Conservation (phyloP, 2,888 invertebrate species). For the Latrodectus elegans region DNA sequence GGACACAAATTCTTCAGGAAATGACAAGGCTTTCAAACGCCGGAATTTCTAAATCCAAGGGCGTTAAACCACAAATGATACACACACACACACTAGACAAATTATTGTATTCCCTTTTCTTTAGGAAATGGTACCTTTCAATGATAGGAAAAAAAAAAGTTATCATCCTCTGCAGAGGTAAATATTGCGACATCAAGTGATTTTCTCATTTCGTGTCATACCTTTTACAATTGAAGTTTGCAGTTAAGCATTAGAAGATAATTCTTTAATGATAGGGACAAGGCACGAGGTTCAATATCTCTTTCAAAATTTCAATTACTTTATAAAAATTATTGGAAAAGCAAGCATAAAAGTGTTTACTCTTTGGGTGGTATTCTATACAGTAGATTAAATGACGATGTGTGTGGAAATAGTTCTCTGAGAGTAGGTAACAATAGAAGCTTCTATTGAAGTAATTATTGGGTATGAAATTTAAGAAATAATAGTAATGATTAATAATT, state of each 20-base stretch:
- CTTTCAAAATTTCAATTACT: too few relatives aligned
- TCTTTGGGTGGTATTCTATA: too few relatives aligned
- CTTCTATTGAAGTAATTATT: not conserved
- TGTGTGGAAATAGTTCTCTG: too few relatives aligned
- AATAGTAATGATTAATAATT: too few relatives aligned
- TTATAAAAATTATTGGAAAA: too few relatives aligned
- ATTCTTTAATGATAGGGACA: not conserved
- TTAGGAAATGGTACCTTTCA: not conserved
- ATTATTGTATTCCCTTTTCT: not conserved
- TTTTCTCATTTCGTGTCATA: conserved; percentile 36
- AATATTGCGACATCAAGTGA: conserved; percentile 9
- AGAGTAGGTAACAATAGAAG: too few relatives aligned
- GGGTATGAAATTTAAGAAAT: not conserved
- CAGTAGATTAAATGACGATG: too few relatives aligned
- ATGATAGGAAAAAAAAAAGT: not conserved
- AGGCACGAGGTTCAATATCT: not conserved
- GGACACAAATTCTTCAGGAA: conserved; percentile 12
- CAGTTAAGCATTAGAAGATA: conserved; percentile 2
- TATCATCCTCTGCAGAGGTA: conserved; percentile 5
- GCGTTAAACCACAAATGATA: conserved; percentile 21
- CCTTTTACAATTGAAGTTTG: not conserved
- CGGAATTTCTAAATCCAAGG: conserved; percentile 5
- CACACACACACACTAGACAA: not conserved
- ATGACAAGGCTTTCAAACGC: not conserved
- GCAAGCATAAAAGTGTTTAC: too few relatives aligned